Base-by-base conservation (phyloP, 2,113 vertebrate species). In the Taurulus bubalis region DNA sequence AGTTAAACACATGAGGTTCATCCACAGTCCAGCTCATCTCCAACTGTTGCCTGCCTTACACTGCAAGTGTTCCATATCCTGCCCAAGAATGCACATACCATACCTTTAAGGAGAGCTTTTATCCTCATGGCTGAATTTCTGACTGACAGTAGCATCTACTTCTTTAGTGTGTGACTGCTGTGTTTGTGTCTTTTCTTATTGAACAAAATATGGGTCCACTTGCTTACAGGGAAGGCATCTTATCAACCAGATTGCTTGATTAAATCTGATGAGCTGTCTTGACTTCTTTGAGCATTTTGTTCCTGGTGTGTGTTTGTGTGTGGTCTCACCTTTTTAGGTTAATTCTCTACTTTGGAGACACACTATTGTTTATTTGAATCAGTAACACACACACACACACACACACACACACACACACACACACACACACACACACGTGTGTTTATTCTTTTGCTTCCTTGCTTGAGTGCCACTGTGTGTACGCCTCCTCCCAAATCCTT, bases 1-100 rank as follows among this genome's bases (percentile, higher is more conserved):
- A 53, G 58, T 71, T 58, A 45, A 77, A 87, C 68, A 67, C 84
- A 45, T 72, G 70, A 24, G 73, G 87, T 90, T 94, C 87, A 89
- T 84, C 71, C 85, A 89, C 88, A 94, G 93, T 93, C 85, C 92
- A 94, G 83, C 26, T 71, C 75, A 36, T 82, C 79, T 89, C 71
- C 15, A 70, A 77, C 80, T 62, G 55, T 64, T 69, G 38, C 26
- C 62, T n/a, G 42, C 89, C 77, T 92, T 91, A 90, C 86, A 93
- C 24, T 73, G 72, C 80, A 88, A 93, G 71, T 75, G 82, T 92
- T 94, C 92, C 94, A 86, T 93, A 80, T 90, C 93, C 71, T 79
- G 77, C 80, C 67, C 75, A 84, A 74, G 81, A 85, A 86, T 56
- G 60, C 77, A 74, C 91, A 93, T 87, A 82, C 79, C 89, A 24